These are phyloP conservation scores for Pyrgilauda ruficollis DNA, from an alignment of 2,113 vertebrate species.

Conservation along the genomic window DNA sequence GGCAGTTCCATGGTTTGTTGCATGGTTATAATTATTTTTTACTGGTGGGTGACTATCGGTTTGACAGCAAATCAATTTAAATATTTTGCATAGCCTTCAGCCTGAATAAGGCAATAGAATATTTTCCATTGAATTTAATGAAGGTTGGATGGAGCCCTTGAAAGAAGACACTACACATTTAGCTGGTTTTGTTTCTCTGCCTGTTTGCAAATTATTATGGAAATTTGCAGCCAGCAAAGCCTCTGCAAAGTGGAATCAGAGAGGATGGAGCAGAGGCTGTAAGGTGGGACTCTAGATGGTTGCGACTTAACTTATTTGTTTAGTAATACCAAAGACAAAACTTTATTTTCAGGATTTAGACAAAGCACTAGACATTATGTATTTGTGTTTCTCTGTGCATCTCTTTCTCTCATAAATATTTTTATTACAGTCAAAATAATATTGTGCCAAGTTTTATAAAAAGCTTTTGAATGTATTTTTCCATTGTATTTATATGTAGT, in stretches of 20 bases:
- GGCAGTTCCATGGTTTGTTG: background rate
- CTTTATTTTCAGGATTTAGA: constrained; percentile 47
- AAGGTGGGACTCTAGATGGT: background rate
- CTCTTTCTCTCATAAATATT: background rate
- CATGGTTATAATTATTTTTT: background rate
- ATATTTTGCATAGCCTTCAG: background rate
- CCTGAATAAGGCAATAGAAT: background rate
- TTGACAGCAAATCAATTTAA: background rate
- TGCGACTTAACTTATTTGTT: constrained; percentile 20
- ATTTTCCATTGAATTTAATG: background rate
- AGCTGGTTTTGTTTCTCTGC: background rate
- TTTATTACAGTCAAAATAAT: constrained; percentile 44
- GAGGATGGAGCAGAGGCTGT: background rate
- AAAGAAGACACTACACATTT: background rate
- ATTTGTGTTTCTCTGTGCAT: background rate
- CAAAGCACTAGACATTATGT: background rate
- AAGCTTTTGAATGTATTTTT: constrained; percentile 61
- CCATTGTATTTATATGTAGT: constrained; percentile 50
- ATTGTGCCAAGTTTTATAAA: constrained; percentile 55
- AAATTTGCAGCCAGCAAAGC: background rate
- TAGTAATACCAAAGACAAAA: constrained; percentile 66
- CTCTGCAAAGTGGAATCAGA: background rate
- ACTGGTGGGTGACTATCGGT: background rate
- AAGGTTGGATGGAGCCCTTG: background rate
- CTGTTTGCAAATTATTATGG: background rate